phyloP scores from a whole-genome alignment of 2,888 invertebrate genomes.

The Campaea margaritaria region DNA sequence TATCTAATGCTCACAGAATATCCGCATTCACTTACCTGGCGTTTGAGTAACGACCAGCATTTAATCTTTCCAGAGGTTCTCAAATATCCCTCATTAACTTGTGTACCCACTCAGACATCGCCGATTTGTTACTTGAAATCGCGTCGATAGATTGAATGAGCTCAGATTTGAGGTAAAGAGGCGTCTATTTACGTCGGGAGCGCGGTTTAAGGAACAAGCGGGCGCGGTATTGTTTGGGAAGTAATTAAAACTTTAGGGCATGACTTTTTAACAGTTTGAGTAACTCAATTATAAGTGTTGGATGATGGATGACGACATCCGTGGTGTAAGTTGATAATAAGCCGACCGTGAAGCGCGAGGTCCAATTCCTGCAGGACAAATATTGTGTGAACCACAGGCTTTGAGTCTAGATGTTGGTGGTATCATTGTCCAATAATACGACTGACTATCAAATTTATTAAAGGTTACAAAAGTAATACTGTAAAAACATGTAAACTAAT shows the following conservation, averaged over 20 bases:
- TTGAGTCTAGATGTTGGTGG: too few relatives aligned
- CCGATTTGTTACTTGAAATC: slow-evolving; percentile 78
- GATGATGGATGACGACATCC: too few relatives aligned
- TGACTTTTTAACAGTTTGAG: neutral
- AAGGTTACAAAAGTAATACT: too few relatives aligned
- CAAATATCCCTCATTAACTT: slow-evolving; percentile 82
- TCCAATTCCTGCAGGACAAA: too few relatives aligned
- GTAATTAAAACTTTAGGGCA: neutral
- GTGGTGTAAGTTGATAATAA: too few relatives aligned
- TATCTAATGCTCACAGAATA: slow-evolving; percentile 25
- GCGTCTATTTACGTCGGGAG: slow-evolving; percentile 21
- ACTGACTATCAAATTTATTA: too few relatives aligned
- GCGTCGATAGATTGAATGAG: slow-evolving; percentile 75
- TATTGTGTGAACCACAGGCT: too few relatives aligned
- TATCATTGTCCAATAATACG: too few relatives aligned
- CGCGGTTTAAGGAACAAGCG: slow-evolving; percentile 5
- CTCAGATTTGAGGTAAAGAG: slow-evolving; percentile 56
- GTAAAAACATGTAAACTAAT: too few relatives aligned
- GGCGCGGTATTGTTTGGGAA: neutral
- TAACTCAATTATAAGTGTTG: too few relatives aligned
- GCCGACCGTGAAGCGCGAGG: too few relatives aligned
- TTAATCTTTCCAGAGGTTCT: slow-evolving; percentile 79
- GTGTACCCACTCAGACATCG: slow-evolving; percentile 78
- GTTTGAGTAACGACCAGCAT: slow-evolving; percentile 74
- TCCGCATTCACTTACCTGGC: slow-evolving; percentile 53